Percentiles rank a stretch among this genome's conserved stretches.
These are phyloP conservation scores for Taeniopygia guttata DNA, from an alignment of 2,797 vertebrate species.

Conservation along the genomic window DNA sequence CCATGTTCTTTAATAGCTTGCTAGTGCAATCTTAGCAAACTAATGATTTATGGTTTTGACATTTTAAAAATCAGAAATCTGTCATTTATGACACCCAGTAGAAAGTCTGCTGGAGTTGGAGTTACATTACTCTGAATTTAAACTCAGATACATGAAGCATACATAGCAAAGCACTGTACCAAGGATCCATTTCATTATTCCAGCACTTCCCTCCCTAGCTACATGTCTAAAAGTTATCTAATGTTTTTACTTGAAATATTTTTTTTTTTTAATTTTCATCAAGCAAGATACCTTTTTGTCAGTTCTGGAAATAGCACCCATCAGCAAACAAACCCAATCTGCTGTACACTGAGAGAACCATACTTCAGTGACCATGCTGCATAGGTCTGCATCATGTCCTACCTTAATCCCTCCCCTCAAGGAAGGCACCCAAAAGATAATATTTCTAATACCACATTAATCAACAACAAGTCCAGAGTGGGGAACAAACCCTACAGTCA, in stretches of 20 bases:
- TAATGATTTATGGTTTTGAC: slow-evolving; percentile 84
- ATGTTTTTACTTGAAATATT: neutral
- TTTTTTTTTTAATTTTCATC: neutral
- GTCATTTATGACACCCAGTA: slow-evolving; percentile 75
- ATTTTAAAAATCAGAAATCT: slow-evolving; percentile 81
- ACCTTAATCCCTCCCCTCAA: neutral
- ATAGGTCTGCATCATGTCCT: neutral
- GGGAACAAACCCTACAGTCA: neutral
- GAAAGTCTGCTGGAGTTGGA: slow-evolving; percentile 68
- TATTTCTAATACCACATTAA: neutral
- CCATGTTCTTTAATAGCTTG: slow-evolving; percentile 77
- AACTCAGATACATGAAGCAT: slow-evolving; percentile 36
- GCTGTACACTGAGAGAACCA: neutral
- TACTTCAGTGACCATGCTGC: neutral
- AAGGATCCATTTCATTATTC: neutral
- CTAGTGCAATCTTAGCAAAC: slow-evolving; percentile 78
- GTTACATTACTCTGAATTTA: slow-evolving; percentile 52
- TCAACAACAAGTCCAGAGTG: neutral
- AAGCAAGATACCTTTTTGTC: neutral
- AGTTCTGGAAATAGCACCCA: neutral
- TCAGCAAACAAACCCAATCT: neutral
- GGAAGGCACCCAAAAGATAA: neutral
- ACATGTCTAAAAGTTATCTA: neutral
- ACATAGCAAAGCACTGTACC: slow-evolving; percentile 24
- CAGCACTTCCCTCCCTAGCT: neutral